Percentiles rank a stretch among this genome's conserved stretches.
phyloP scores from a whole-genome alignment of 2,888 invertebrate genomes.

The Phortica okadai region DNA sequence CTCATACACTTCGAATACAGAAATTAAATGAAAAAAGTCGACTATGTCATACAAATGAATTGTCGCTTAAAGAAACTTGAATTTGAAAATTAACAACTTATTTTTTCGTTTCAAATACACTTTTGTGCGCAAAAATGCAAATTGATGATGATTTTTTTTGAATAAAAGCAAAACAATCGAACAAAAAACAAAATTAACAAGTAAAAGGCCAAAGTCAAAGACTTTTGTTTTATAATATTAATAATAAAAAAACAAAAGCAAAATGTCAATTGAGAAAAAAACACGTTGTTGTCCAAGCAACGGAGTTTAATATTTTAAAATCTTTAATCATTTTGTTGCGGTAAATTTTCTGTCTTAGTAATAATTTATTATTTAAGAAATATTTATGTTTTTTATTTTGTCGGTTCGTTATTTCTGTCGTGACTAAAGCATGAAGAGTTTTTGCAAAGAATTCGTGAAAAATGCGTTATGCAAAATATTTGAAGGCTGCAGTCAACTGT shows the following conservation, averaged over 20 bases:
- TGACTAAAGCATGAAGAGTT: background rate
- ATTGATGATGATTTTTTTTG: too few species aligned
- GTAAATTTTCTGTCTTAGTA: background rate
- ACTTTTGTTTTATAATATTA: too few species aligned
- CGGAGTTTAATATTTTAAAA: background rate
- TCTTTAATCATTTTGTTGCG: background rate
- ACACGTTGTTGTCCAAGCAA: background rate
- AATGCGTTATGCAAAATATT: conserved; percentile 16
- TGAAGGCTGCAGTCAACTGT: background rate
- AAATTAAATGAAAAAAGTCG: too few species aligned
- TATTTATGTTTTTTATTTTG: background rate
- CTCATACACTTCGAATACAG: too few species aligned
- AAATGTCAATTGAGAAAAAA: background rate
- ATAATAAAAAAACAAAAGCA: too few species aligned
- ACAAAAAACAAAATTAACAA: background rate
- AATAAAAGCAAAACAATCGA: conserved; percentile 16
- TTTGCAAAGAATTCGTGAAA: background rate
- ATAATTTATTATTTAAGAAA: background rate
- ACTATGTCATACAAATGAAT: too few species aligned
- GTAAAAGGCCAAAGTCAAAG: too few species aligned
- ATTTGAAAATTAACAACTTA: conserved; percentile 35
- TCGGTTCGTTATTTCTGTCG: background rate
- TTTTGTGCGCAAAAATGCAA: background rate
- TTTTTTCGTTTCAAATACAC: conserved; percentile 41
- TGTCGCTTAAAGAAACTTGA: too few species aligned